Evolutionary conservation across 1,140 invertebrate genomes (phyloP).

Genomic region (Rhagoletis zephyria): DNA sequence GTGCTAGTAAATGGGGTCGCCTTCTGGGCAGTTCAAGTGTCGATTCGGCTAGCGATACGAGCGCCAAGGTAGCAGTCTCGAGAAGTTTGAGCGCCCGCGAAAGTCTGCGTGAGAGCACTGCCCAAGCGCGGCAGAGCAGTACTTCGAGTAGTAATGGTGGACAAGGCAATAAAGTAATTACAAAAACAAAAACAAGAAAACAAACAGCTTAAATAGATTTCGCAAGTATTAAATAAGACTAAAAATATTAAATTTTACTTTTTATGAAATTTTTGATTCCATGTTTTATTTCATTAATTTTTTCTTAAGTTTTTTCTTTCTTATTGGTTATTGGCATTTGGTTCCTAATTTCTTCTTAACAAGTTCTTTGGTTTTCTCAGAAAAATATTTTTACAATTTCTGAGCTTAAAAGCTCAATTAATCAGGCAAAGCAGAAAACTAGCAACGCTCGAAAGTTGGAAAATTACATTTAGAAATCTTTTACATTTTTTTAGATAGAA

Average conservation of each 20-base stretch:
- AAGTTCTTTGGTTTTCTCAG: too few relatives aligned
- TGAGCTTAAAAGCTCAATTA: too few relatives aligned
- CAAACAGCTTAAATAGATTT: conserved; percentile 26
- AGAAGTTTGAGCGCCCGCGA: conserved; percentile 81
- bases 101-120: conserved; percentile 76
- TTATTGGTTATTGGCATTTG: too few relatives aligned
- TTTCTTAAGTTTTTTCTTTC: too few relatives aligned
- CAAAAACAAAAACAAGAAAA: too few relatives aligned
- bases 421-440: too few relatives aligned
- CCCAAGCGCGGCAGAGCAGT: conserved; percentile 73
- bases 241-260: neutral
- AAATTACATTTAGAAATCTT: too few relatives aligned
- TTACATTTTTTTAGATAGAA: too few relatives aligned
- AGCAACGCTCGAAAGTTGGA: too few relatives aligned
- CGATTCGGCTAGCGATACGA: conserved; percentile 75
- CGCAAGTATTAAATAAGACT: too few relatives aligned
- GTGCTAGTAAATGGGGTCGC: conserved; percentile 85
- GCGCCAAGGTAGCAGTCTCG: conserved; percentile 77
- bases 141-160: conserved; percentile 75
- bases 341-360: too few relatives aligned
- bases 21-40: conserved; percentile 83
- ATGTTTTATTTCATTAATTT: neutral
- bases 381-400: too few relatives aligned
- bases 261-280: neutral
- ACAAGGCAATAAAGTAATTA: conserved; percentile 79